These are phyloP conservation scores for Chrysolina americana DNA, from an alignment of 2,888 invertebrate species.

Conservation along the genomic window DNA sequence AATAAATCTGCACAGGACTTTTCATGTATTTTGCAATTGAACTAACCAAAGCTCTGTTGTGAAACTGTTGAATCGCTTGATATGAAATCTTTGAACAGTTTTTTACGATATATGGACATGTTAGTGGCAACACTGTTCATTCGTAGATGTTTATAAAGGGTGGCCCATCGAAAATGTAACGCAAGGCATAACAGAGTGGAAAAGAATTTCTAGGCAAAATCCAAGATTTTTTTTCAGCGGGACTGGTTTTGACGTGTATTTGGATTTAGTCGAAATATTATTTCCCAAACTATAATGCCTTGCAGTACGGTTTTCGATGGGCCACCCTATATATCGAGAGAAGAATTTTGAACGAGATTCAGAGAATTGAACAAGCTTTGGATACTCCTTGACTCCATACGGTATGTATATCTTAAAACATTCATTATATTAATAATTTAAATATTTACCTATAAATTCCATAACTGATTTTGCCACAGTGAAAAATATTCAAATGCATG, in stretches of 20 bases:
- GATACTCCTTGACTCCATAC: not conserved
- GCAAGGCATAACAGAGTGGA: no score
- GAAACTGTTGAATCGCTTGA: not conserved
- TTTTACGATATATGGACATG: not conserved
- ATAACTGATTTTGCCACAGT: not conserved
- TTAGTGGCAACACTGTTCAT: not conserved
- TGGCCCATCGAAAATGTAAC: no score
- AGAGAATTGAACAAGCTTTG: not conserved
- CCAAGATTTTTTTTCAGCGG: no score
- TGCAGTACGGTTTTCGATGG: no score
- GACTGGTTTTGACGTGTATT: no score
- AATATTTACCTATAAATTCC: not conserved
- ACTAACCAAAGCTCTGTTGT: conserved; percentile 3
- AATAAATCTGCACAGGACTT: not conserved
- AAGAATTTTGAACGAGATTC: no score
- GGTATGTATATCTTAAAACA: not conserved
- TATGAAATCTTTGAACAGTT: not conserved
- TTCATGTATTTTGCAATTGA: conserved; percentile 5
- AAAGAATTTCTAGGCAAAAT: no score
- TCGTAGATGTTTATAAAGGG: no score
- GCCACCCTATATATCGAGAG: no score
- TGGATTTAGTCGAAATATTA: no score
- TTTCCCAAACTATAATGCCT: no score
- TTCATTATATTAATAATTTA: not conserved
- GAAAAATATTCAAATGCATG: not conserved